phyloP scores from a whole-genome alignment of 2,113 vertebrate species.

The Hyperoodon ampullatus region DNA sequence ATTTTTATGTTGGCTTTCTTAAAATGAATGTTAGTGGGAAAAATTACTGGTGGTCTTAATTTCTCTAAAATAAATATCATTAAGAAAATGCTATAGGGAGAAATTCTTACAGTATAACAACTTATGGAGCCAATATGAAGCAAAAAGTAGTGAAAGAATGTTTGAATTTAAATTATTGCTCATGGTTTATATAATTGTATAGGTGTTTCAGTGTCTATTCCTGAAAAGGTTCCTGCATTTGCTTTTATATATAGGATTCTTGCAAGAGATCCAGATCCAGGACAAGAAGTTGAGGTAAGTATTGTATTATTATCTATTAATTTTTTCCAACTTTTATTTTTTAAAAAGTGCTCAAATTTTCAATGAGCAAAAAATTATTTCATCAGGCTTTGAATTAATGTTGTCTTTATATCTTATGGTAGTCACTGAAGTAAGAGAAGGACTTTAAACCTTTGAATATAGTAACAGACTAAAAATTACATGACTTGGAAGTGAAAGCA shows the following conservation, averaged over 20 bases:
- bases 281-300: constrained; percentile 71
- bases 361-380: neutral
- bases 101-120: neutral
- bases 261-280: constrained; percentile 64
- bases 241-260: constrained; percentile 70
- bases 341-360: neutral
- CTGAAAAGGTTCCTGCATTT: constrained; percentile 60
- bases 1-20: neutral
- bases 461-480: neutral
- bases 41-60: neutral
- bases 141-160: neutral
- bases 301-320: neutral
- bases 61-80: neutral
- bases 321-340: neutral
- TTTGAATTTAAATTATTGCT: neutral
- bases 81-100: neutral
- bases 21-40: neutral
- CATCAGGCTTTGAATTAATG: neutral
- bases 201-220: constrained; percentile 60
- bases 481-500: constrained; percentile 5
- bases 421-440: neutral
- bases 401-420: neutral
- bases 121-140: neutral
- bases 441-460: neutral
- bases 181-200: constrained; percentile 37